Percentiles rank a stretch among this genome's conserved stretches.
These are phyloP conservation scores for Andrena dorsata DNA, from an alignment of 2,888 invertebrate species.

Conservation along the genomic window DNA sequence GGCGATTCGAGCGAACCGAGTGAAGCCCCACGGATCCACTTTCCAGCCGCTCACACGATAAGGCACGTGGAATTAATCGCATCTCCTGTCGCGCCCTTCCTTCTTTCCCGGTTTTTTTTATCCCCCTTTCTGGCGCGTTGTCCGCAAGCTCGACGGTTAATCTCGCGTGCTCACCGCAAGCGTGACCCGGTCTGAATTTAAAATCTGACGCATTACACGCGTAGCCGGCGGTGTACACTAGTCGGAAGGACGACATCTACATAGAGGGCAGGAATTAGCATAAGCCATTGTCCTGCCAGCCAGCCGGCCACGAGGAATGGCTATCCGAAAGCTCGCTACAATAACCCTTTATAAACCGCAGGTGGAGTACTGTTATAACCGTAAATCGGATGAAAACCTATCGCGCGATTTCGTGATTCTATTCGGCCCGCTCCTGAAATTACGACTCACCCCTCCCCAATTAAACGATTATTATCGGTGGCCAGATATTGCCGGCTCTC, in stretches of 20 bases:
- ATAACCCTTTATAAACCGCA: conserved; percentile 67
- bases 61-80: conserved; percentile 53
- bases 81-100: conserved; percentile 19
- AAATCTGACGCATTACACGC: conserved; percentile 67
- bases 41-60: conserved; percentile 34
- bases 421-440: conserved; percentile 22
- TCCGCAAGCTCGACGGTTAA: conserved; percentile 46
- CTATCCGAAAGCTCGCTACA: conserved; percentile 71
- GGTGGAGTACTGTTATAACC: conserved; percentile 72
- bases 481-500: conserved; percentile 27
- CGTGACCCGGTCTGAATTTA: conserved; percentile 60
- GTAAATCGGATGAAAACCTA: conserved; percentile 66
- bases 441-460: conserved; percentile 41
- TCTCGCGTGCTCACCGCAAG: conserved; percentile 33
- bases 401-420: conserved; percentile 43
- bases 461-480: conserved; percentile 56
- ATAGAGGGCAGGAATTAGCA: conserved; percentile 76
- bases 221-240: conserved; percentile 57
- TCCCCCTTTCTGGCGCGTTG: not conserved
- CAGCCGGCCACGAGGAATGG: conserved; percentile 42
- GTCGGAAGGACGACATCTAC: conserved; percentile 68
- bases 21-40: conserved; percentile 22
- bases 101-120: not conserved
- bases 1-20: conserved; percentile 3
- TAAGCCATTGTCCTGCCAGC: conserved; percentile 80